Percentiles rank a stretch among this genome's conserved stretches.
phyloP scores from a whole-genome alignment of 2,888 invertebrate species.

The Megalurothrips usitatus region DNA sequence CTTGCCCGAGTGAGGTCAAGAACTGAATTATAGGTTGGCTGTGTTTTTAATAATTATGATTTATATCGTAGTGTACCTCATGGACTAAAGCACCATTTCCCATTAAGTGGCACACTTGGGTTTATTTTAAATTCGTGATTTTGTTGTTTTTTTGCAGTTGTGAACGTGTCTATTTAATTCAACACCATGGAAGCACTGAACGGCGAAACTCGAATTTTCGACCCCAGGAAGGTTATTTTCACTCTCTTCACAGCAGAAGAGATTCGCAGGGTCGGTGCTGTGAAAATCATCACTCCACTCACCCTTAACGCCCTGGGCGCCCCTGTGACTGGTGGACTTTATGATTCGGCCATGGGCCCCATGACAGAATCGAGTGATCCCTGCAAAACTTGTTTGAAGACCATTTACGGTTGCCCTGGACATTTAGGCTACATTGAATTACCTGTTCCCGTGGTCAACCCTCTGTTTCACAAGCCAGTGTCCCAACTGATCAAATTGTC shows the following conservation, averaged over 20 bases:
- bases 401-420: conserved; percentile 69
- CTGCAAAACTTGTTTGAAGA: conserved; percentile 75
- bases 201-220: not conserved
- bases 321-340: conserved; percentile 78
- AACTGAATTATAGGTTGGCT: too few species aligned
- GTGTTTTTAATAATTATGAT: too few species aligned
- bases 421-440: conserved; percentile 94
- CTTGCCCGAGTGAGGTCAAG: too few species aligned
- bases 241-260: conserved; percentile 71
- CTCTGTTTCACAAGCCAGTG: conserved; percentile 74
- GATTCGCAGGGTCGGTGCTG: conserved; percentile 71
- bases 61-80: too few species aligned
- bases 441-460: conserved; percentile 84
- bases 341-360: conserved; percentile 81
- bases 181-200: not conserved
- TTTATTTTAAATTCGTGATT: not conserved
- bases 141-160: not conserved
- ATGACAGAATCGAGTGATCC: conserved; percentile 59
- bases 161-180: not conserved
- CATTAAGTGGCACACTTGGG: too few species aligned
- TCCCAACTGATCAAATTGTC: conserved; percentile 61
- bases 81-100: too few species aligned
- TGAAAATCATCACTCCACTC: conserved; percentile 70
- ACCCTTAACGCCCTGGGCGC: conserved; percentile 80
- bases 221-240: conserved; percentile 53